Evolutionary conservation across 2,888 invertebrate species (phyloP).

Genomic region (Hecatera dysodea): DNA sequence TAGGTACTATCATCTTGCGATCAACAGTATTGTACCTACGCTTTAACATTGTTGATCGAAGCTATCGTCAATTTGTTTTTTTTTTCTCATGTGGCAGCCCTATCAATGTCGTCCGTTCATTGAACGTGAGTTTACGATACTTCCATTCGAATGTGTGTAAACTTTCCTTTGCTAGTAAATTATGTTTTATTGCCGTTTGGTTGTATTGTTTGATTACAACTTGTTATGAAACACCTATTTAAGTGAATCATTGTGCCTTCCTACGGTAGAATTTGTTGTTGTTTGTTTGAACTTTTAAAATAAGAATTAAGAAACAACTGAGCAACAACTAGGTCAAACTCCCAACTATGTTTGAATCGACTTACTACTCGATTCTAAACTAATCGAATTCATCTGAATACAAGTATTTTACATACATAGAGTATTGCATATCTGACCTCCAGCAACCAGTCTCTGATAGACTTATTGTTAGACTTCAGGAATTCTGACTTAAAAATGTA

Average conservation of each 20-base stretch:
- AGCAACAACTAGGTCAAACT: no score
- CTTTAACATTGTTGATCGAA: neutral
- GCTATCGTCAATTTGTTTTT: neutral
- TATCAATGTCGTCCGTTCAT: conserved; percentile 36
- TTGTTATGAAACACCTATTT: conserved; percentile 38
- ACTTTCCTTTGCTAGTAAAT: conserved; percentile 58
- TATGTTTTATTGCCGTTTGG: conserved; percentile 32
- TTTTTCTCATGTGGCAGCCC: conserved; percentile 28
- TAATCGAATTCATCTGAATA: no score
- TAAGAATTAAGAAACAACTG: no score
- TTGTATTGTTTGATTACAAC: conserved; percentile 35
- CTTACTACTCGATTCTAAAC: no score
- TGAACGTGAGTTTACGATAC: conserved; percentile 59
- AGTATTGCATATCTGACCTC: no score
- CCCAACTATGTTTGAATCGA: no score
- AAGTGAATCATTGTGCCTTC: conserved; percentile 17
- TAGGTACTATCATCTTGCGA: neutral
- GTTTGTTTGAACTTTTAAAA: neutral
- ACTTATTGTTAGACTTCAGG: no score
- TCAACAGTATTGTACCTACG: no score
- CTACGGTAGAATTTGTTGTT: neutral
- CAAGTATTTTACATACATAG: no score
- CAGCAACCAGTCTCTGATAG: no score
- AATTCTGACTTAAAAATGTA: no score
- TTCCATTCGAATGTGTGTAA: conserved; percentile 38